phyloP scores from a whole-genome alignment of 2,113 vertebrate genomes.

The Pyrgilauda ruficollis region DNA sequence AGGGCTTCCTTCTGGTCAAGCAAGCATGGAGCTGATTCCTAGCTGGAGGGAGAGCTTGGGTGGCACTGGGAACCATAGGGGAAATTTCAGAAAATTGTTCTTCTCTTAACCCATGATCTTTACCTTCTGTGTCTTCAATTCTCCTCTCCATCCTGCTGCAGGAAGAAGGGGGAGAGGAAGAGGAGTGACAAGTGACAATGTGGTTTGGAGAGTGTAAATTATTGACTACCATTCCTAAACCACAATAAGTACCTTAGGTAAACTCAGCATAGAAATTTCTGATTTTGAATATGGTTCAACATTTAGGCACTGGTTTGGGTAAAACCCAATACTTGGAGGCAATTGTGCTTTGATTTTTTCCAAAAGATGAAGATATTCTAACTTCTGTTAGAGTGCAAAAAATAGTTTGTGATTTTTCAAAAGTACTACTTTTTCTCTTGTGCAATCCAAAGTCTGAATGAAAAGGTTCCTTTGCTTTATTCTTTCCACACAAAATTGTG shows the following conservation, averaged over 20 bases:
- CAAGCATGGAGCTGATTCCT: background rate
- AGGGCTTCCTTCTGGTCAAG: background rate
- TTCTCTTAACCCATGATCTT: background rate
- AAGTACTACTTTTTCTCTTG: background rate
- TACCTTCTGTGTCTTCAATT: background rate
- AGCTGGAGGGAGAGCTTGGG: background rate
- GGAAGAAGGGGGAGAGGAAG: background rate
- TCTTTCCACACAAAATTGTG: background rate
- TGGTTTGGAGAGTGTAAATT: background rate
- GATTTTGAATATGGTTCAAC: background rate
- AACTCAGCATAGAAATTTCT: background rate
- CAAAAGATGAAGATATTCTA: background rate
- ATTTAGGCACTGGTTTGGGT: background rate
- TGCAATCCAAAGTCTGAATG: background rate
- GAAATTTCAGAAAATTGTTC: background rate
- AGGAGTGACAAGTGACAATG: background rate
- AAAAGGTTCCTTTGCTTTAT: background rate
- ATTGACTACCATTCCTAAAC: background rate
- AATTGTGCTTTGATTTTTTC: background rate
- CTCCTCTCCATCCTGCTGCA: background rate
- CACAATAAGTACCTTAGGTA: background rate
- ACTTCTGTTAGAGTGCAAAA: background rate
- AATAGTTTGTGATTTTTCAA: background rate
- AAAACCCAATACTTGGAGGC: accelerated
- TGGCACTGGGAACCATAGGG: background rate